Conservation (phyloP, 1,140 invertebrate species). For the Drosophila ficusphila region DNA sequence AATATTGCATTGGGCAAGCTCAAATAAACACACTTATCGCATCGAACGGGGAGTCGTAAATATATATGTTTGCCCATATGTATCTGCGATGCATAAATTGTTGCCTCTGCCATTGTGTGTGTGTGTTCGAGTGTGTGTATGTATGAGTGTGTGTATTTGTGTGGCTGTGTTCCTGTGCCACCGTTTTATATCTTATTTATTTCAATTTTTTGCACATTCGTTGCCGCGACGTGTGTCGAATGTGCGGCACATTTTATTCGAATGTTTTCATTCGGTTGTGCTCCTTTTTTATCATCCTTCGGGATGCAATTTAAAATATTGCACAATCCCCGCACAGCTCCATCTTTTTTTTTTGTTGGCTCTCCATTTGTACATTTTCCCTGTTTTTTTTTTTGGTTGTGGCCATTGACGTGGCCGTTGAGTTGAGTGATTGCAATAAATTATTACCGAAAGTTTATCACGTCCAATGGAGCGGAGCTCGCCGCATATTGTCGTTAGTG, state of each 20-base stretch:
- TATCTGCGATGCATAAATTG: slow-evolving; percentile 66
- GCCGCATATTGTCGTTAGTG: slow-evolving; percentile 7
- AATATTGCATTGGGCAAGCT: slow-evolving; percentile 62
- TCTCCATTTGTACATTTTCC: slow-evolving; percentile 14
- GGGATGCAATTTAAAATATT: slow-evolving; percentile 77
- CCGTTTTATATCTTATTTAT: slow-evolving; percentile 79
- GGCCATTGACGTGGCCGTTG: slow-evolving; percentile 53
- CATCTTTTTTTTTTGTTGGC: slow-evolving; percentile 39
- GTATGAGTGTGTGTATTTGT: no score
- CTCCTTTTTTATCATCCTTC: slow-evolving; percentile 41
- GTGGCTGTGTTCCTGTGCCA: slow-evolving; percentile 42
- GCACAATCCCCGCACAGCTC: slow-evolving; percentile 39
- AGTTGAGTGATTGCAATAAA: slow-evolving; percentile 80
- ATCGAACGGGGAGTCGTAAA: slow-evolving; percentile 61
- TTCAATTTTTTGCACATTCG: slow-evolving; percentile 76
- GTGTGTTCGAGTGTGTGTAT: no score
- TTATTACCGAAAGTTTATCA: slow-evolving; percentile 67
- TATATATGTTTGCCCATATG: slow-evolving; percentile 41
- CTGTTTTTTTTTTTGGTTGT: slow-evolving; percentile 8
- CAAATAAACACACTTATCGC: slow-evolving; percentile 79
- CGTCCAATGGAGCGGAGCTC: slow-evolving; percentile 35
- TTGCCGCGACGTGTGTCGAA: slow-evolving; percentile 64
- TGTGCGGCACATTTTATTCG: slow-evolving; percentile 71
- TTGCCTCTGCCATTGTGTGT: slow-evolving; percentile 11
- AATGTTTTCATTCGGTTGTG: slow-evolving; percentile 22